Percentiles rank a stretch among this genome's conserved stretches.
phyloP scores from a whole-genome alignment of 35 echinoderm and acorn worm genomes.

The Apostichopus japonicus region DNA sequence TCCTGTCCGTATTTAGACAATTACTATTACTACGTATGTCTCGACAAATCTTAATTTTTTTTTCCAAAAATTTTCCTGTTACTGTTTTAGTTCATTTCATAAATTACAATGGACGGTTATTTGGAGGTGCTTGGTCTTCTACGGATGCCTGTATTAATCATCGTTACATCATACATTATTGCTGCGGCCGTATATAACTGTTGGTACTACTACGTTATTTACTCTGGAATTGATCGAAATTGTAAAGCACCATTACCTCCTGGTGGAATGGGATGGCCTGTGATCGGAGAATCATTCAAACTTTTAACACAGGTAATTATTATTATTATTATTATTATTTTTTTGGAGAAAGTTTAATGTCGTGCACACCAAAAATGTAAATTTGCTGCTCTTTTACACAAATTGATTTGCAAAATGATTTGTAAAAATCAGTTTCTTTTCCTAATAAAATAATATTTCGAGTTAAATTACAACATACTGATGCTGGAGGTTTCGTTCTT shows the following conservation, averaged over 20 bases:
- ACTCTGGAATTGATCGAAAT: conserved; percentile 58
- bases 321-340: neutral
- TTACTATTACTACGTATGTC: no score
- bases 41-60: no score
- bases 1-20: no score
- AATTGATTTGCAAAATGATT: no score
- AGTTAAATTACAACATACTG: no score
- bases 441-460: no score
- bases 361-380: no score
- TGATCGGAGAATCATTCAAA: conserved; percentile 76
- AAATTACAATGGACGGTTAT: neutral
- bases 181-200: neutral
- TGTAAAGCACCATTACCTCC: conserved; percentile 73
- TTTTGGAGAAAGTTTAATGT: no score
- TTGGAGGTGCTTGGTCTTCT: neutral
- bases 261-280: conserved; percentile 82
- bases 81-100: neutral
- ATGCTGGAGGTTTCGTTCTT: no score
- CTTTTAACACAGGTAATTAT: conserved; percentile 67
- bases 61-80: neutral
- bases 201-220: conserved; percentile 38
- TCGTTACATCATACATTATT: conserved; percentile 4
- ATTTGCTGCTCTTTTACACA: no score
- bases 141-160: neutral
- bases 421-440: no score